Evolutionary conservation across 1,140 invertebrate species (phyloP), one percentile per base, ranked within the genome.

Genomic region (Drosophila guanche): DNA sequence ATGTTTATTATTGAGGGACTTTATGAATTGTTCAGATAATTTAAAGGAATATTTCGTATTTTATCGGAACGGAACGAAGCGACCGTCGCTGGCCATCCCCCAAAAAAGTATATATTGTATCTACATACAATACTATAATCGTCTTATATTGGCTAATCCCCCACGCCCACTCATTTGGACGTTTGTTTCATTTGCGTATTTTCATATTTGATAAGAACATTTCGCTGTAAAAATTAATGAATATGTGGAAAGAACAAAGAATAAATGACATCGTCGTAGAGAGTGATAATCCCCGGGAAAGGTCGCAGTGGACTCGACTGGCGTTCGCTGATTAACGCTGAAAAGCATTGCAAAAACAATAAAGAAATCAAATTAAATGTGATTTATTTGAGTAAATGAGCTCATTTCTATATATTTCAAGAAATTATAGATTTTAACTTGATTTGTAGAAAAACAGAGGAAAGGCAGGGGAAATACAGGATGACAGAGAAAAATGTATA

Each of bases 371-470:
- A 42, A 53, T 10, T 50, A 52, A 29, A 48, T 42, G 46, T 59
- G 65, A 68, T 75, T 58, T 27, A 59, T 79, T 63, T 3, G 8
- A 10, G 10, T 23, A 43, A 80, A 79, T 80, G 71, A 80, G 77
- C 53, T 79, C 77, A 79, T 80, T 59, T 61, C 58, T 61, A 46
- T 61, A 61, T 59, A 2, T 8, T n/a, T 0, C 1, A n/a, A 16
- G 1, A 54, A 14, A 37, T 37, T 10, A 53, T n/a, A 12, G 42
- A 43, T 10, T 3, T 12, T 7, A 43, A 14, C 10, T 23, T 14
- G 37, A 41, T 27, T 27, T 20, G 5, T 20, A 20, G 2, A 3
- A 29, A 56, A 20, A 6, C 12, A 14, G 29, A 16, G 27, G 16
- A 33, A 47, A 14, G 20, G 3, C n/a, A 14, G 29, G n/a, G 16